Evolutionary conservation across 1,140 invertebrate genomes (phyloP).

Genomic region (Apis florea): DNA sequence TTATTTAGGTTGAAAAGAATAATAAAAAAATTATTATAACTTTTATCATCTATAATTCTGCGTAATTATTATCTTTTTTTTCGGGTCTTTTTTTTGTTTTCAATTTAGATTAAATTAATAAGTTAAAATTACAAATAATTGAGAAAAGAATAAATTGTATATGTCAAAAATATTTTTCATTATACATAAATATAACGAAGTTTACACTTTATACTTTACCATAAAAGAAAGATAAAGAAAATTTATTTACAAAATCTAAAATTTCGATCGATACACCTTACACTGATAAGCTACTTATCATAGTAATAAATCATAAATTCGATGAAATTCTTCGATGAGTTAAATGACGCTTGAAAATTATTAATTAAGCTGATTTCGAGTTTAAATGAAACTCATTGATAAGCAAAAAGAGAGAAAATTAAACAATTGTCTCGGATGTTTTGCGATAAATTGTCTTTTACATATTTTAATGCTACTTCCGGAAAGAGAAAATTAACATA

Average conservation of each 20-base stretch:
- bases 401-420: neutral
- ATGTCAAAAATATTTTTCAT: neutral
- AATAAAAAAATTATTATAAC: neutral
- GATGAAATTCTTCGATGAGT: neutral
- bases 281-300: neutral
- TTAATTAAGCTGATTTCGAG: neutral
- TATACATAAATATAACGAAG: accelerated
- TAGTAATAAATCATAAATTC: neutral
- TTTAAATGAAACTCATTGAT: neutral
- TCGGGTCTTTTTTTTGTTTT: neutral
- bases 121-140: neutral
- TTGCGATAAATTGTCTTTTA: neutral
- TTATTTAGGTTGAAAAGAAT: too few relatives aligned
- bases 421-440: neutral
- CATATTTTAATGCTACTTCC: neutral
- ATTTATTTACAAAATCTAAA: conserved; percentile 5
- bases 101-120: neutral
- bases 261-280: neutral
- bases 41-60: neutral
- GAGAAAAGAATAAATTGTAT: too few relatives aligned
- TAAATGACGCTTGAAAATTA: neutral
- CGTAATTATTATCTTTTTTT: neutral
- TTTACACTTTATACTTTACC: too few relatives aligned
- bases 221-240: too few relatives aligned
- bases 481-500: neutral